phyloP scores from a whole-genome alignment of 2,113 vertebrate species.

The Bubalus kerabau region DNA sequence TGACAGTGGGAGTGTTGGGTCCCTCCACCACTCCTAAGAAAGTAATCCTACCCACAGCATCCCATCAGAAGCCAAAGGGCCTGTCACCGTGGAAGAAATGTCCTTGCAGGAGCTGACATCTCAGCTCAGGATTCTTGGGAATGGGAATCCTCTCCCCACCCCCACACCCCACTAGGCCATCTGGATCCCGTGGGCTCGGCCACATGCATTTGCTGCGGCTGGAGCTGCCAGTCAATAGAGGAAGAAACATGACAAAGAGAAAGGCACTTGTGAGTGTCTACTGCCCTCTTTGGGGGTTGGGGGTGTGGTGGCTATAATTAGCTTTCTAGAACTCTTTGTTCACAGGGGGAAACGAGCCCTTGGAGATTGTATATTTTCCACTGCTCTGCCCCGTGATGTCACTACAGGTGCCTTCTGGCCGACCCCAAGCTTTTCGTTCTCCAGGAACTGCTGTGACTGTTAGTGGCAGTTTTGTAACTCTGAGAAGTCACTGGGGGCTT shows the following conservation, averaged over 20 bases:
- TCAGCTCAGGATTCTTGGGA: not conserved
- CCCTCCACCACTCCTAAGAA: not conserved
- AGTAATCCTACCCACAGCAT: not conserved
- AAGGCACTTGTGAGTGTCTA: not conserved
- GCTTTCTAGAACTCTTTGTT: not conserved
- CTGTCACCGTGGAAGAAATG: not conserved
- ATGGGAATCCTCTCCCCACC: not conserved
- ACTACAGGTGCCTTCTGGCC: slow-evolving; percentile 36
- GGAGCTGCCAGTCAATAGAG: not conserved
- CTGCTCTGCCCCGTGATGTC: not conserved
- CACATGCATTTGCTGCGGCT: not conserved
- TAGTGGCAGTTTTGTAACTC: slow-evolving; percentile 19
- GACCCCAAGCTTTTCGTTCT: slow-evolving; percentile 12
- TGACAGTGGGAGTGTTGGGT: not conserved
- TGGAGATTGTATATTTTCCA: slow-evolving; percentile 37
- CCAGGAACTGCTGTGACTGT: slow-evolving; percentile 39
- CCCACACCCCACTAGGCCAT: rapidly evolving
- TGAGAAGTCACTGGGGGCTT: slow-evolving; percentile 19
- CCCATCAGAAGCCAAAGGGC: not conserved
- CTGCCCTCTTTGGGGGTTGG: not conserved
- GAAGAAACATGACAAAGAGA: not conserved
- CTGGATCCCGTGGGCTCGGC: not conserved
- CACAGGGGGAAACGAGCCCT: not conserved
- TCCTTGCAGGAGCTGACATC: not conserved
- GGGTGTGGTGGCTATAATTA: slow-evolving; percentile 22